Evolutionary conservation across 2,797 vertebrate species (phyloP), one percentile per base, ranked within the genome.

Genomic region (Hyperoplus lanceolatus): DNA sequence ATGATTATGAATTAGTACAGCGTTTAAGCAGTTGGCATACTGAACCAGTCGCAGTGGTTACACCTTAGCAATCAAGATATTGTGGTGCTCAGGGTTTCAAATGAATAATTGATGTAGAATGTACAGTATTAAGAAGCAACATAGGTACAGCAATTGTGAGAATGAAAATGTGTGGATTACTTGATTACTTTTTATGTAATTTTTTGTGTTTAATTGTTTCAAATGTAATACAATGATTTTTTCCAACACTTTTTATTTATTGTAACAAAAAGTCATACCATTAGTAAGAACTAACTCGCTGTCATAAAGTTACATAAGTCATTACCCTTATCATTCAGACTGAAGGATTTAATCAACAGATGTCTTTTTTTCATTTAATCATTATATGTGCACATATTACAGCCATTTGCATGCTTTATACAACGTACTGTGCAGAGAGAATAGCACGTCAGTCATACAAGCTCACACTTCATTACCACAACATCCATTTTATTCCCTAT

Each of bases 381-480:
- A 0, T 4, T 51, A 11, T 12, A 8, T 49, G 51, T 41, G 45
- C 57, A 64, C 63, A 54, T 60, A 54, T 43, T 36, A 59, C 11
- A 58, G 57, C n/a, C 6, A 38, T 41, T 48, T 29, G 8, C 21
- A 46, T 41, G 18, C 65, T 57, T 50, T 29, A 3, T 42, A 11
- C 21, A 1, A 13, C 12, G 4, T 16, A 36, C 4, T 36, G 45
- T 63, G 50, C 38, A 58, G 39, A 73, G 49, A 60, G 39, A 58
- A 55, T 2, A n/a, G 11, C 0, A 0, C 21, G 64, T 65, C 71
- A 68, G 16, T 78, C 56, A 58, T n/a, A 42, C 39, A 38, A 6
- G 29, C 51, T 84, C 62, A 55, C 73, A 80, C 58, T 59, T 75
- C 79, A 82, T 73, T 74, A 81, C 51, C 39, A 18, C 53, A 50